Conservation (phyloP, 2,797 vertebrate genomes). For the Ceyx erithaca region DNA sequence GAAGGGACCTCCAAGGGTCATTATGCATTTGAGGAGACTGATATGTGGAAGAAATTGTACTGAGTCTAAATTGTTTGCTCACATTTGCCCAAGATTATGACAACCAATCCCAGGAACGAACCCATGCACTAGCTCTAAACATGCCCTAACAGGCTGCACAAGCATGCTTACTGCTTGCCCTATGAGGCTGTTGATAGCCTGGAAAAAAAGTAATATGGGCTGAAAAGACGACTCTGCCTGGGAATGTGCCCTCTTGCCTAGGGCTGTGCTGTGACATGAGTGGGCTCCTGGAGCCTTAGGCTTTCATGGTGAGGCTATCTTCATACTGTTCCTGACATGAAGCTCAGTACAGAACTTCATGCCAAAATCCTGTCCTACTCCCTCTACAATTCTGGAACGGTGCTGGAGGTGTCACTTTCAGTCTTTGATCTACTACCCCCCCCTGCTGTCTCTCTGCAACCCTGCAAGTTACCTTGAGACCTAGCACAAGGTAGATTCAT, state of each 20-base stretch:
- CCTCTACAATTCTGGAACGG: not conserved
- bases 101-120: not conserved
- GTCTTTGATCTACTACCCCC: not conserved
- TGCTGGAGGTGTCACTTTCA: not conserved
- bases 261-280: too few relatives aligned
- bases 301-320: not conserved
- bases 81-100: not conserved
- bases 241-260: too few relatives aligned
- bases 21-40: not conserved
- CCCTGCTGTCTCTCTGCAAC: not conserved
- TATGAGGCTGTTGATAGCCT: not conserved
- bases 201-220: too few relatives aligned
- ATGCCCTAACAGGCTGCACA: not conserved
- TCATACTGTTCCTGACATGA: not conserved
- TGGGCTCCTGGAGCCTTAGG: too few relatives aligned
- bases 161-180: not conserved
- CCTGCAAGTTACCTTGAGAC: not conserved
- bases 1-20: too few relatives aligned
- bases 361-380: fast-evolving
- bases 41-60: fast-evolving
- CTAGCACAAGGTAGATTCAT: not conserved
- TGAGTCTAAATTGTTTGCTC: not conserved
- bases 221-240: too few relatives aligned
- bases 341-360: not conserved
- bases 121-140: fast-evolving